Evolutionary conservation across 1,140 invertebrate genomes (phyloP).

Genomic region (Heliconius nattereri): DNA sequence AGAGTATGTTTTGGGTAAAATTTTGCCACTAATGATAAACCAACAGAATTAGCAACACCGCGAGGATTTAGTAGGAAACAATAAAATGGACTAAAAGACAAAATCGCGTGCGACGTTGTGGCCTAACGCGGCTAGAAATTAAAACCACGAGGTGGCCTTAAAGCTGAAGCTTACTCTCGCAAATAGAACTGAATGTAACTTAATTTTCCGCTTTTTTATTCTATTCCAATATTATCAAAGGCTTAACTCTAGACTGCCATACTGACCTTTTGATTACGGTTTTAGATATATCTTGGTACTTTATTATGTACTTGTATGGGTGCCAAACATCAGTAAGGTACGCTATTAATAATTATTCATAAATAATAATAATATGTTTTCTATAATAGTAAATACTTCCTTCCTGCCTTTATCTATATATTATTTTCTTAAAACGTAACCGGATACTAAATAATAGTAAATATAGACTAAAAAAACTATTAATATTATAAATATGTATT

Average conservation of each 20-base stretch:
- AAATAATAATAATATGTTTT: background rate
- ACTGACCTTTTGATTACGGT: background rate
- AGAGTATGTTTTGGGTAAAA: background rate
- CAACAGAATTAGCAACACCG: background rate
- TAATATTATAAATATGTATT: background rate
- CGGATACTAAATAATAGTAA: background rate
- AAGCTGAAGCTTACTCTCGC: slow-evolving; percentile 5
- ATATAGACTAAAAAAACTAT: background rate
- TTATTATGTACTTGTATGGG: background rate
- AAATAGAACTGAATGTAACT: slow-evolving; percentile 6
- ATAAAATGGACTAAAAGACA: background rate
- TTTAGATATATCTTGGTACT: background rate
- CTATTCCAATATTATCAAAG: background rate
- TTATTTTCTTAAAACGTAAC: background rate
- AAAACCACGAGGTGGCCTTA: slow-evolving; percentile 19
- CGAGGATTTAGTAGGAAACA: background rate
- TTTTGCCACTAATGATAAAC: background rate
- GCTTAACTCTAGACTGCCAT: background rate
- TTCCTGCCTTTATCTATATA: background rate
- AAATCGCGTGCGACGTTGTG: background rate
- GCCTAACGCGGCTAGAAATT: background rate
- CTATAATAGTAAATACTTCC: background rate
- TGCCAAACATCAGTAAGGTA: background rate
- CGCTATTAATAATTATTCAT: no score
- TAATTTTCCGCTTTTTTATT: slow-evolving; percentile 27